Evolutionary conservation across 2,113 vertebrate genomes (phyloP).

Genomic region (Fregetta grallaria): DNA sequence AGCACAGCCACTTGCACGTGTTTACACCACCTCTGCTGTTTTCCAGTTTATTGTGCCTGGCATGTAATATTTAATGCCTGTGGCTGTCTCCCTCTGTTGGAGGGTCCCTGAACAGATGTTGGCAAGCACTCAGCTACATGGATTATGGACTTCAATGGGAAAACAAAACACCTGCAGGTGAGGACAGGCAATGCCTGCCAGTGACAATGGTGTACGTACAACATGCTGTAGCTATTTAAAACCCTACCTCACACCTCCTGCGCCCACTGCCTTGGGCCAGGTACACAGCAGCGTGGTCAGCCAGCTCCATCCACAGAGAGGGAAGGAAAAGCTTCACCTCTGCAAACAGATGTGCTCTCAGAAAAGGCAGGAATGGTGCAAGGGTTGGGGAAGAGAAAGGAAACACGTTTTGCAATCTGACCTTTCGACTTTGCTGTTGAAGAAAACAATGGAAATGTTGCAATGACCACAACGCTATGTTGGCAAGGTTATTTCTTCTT

Average conservation of each 20-base stretch:
- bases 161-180: not conserved
- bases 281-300: accelerated
- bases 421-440: not conserved
- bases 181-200: not conserved
- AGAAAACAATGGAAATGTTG: not conserved
- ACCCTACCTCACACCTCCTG: not conserved
- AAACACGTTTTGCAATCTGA: not conserved
- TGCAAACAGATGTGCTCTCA: not conserved
- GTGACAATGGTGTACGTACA: accelerated
- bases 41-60: not conserved
- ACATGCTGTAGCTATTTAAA: not conserved
- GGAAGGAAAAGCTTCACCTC: not conserved
- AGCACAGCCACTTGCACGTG: accelerated
- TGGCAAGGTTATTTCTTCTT: not conserved
- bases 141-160: not conserved
- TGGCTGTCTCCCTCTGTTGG: not conserved
- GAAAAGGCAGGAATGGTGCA: not conserved
- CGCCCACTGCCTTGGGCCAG: not conserved
- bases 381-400: not conserved
- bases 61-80: not conserved
- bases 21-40: not conserved
- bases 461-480: not conserved
- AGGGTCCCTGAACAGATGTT: not conserved
- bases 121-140: not conserved
- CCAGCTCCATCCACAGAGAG: not conserved